Conservation (phyloP, 2,797 vertebrate genomes). For the Cirrhinus mrigala region DNA sequence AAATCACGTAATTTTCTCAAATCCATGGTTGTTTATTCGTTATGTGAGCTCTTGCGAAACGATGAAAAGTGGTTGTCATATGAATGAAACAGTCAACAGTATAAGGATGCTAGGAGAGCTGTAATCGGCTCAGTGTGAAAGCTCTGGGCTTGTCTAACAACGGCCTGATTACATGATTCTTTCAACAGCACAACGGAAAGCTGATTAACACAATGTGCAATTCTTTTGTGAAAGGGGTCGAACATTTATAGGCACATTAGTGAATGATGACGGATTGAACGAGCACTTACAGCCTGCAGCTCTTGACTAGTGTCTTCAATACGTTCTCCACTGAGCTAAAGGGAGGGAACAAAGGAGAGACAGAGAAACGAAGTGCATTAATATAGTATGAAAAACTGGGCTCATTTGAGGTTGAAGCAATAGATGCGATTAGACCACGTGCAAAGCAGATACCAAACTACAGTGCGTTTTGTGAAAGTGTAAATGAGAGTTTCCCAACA, state of each 20-base stretch:
- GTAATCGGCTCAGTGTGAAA: conserved; percentile 57
- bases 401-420: conserved; percentile 17
- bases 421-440: conserved; percentile 74
- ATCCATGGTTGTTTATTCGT: not conserved
- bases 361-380: conserved; percentile 28
- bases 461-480: conserved; percentile 40
- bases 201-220: conserved; percentile 50
- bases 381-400: not conserved
- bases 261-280: conserved; percentile 16
- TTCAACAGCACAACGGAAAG: conserved; percentile 51
- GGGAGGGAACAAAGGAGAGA: conserved; percentile 60
- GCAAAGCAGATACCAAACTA: conserved; percentile 66
- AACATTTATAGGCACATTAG: conserved; percentile 30
- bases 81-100: conserved; percentile 26
- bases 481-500: conserved; percentile 36
- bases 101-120: conserved; percentile 34
- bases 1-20: not conserved
- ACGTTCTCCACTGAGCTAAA: conserved; percentile 94
- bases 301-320: conserved; percentile 96
- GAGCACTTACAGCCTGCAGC: conserved; percentile 94
- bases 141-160: conserved; percentile 33
- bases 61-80: conserved; percentile 24
- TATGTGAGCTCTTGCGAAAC: conserved; percentile 5
- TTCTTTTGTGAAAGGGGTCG: conserved; percentile 30
- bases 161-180: conserved; percentile 52